Evolutionary conservation across 2,113 vertebrate species (phyloP).

Genomic region (Petrocephalus zakoni): DNA sequence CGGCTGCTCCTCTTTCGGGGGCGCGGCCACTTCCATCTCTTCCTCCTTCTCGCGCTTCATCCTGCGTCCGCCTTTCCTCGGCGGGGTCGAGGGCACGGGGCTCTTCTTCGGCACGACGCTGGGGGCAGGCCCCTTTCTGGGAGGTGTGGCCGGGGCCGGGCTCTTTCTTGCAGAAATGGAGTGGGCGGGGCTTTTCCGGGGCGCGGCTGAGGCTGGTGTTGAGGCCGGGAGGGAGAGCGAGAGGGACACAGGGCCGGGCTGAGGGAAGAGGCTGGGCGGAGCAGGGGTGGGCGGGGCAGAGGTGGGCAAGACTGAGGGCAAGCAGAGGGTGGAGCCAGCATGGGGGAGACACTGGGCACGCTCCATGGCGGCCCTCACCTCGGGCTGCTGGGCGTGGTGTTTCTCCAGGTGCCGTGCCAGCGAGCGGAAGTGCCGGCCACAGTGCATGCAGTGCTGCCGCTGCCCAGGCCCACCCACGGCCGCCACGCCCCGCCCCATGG

Average conservation of each 20-base stretch:
- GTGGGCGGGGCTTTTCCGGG: conserved; percentile 38
- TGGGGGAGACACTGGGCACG: conserved; percentile 37
- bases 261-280: conserved; percentile 17
- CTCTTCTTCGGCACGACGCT: conserved; percentile 63
- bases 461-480: conserved; percentile 42
- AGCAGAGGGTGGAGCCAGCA: background rate
- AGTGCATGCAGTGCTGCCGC: conserved; percentile 64
- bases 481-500: conserved; percentile 28
- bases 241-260: conserved; percentile 24
- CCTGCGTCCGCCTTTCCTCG: conserved; percentile 45
- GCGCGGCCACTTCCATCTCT: conserved; percentile 44
- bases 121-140: conserved; percentile 48
- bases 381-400: conserved; percentile 64
- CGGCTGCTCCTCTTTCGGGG: conserved; percentile 44
- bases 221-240: conserved; percentile 41
- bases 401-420: conserved; percentile 65
- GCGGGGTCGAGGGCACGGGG: conserved; percentile 42
- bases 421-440: conserved; percentile 64
- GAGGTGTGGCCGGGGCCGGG: conserved; percentile 42
- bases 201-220: conserved; percentile 33
- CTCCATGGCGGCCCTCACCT: conserved; percentile 56
- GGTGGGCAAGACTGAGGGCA: conserved; percentile 2
- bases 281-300: conserved; percentile 29
- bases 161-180: no score
- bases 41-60: conserved; percentile 49